Percentiles rank a stretch among this genome's conserved stretches.
phyloP scores from a whole-genome alignment of 2,797 vertebrate genomes.

The Pteronotus mesoamericanus region DNA sequence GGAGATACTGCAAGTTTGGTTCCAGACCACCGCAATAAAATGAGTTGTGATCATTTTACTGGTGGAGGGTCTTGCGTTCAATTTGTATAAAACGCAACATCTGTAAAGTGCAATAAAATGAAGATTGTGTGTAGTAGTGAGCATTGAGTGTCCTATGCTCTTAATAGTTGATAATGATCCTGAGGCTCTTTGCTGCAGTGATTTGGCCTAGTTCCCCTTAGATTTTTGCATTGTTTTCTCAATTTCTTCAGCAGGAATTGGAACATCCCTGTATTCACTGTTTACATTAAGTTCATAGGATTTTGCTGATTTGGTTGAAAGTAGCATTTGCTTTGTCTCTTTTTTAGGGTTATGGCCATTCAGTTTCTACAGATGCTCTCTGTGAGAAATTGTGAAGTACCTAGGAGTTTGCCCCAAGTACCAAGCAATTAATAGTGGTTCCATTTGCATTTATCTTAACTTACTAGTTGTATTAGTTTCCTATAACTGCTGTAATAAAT shows the following conservation, averaged over 20 bases:
- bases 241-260: neutral
- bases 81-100: neutral
- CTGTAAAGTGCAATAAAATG: neutral
- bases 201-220: neutral
- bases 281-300: neutral
- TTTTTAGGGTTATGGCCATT: neutral
- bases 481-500: neutral
- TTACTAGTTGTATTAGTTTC: conserved; percentile 17
- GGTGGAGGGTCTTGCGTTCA: neutral
- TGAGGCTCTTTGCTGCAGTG: neutral
- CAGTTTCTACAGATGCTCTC: neutral
- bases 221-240: conserved; percentile 17
- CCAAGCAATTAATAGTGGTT: neutral
- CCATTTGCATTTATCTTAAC: neutral
- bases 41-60: neutral
- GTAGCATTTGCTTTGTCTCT: neutral
- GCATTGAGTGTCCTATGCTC: neutral
- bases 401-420: neutral
- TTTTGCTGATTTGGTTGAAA: conserved; percentile 39
- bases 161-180: neutral
- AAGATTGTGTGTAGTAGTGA: neutral
- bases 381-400: conserved; percentile 13
- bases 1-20: neutral
- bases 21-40: neutral
- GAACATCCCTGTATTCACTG: neutral